Conservation (phyloP, 2,797 vertebrate species). For the Nannoperca australis region DNA sequence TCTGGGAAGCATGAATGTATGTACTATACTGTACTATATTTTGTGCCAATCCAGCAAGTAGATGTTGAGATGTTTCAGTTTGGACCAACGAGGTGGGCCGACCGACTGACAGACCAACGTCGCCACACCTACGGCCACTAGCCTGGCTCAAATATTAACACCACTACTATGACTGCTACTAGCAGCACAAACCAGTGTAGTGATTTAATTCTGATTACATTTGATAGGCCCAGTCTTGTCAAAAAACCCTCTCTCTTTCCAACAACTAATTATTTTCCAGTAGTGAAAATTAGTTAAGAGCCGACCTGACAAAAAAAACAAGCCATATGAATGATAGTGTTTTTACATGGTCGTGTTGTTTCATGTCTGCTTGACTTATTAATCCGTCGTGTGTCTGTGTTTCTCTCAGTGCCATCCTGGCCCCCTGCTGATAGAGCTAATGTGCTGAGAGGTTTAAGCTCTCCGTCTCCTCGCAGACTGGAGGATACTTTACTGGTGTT, state of each 20-base stretch:
- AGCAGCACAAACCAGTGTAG: slow-evolving; percentile 6
- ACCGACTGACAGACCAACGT: neutral
- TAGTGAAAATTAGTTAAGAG: slow-evolving; percentile 54
- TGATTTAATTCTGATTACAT: slow-evolving; percentile 36
- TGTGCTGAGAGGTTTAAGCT: slow-evolving; percentile 74
- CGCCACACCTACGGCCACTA: neutral
- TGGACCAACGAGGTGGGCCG: neutral
- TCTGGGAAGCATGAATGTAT: neutral
- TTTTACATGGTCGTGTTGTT: slow-evolving; percentile 69
- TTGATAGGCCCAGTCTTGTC: slow-evolving; percentile 48
- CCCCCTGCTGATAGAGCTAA: slow-evolving; percentile 75
- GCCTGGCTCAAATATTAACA: neutral
- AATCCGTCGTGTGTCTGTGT: slow-evolving; percentile 59
- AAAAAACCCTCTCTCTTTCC: slow-evolving; percentile 21
- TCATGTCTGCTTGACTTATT: slow-evolving; percentile 73
- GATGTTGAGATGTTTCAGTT: neutral
- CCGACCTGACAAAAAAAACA: slow-evolving; percentile 29
- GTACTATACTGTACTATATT: neutral
- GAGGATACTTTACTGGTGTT: slow-evolving; percentile 47
- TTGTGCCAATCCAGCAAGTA: no score
- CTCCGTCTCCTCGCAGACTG: slow-evolving; percentile 56
- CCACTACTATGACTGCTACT: neutral
- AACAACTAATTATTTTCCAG: slow-evolving; percentile 65
- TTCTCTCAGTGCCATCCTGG: slow-evolving; percentile 62
- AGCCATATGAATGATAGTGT: slow-evolving; percentile 56